Evolutionary conservation across 2,113 vertebrate genomes (phyloP).

Genomic region (Callopanchax toddi): DNA sequence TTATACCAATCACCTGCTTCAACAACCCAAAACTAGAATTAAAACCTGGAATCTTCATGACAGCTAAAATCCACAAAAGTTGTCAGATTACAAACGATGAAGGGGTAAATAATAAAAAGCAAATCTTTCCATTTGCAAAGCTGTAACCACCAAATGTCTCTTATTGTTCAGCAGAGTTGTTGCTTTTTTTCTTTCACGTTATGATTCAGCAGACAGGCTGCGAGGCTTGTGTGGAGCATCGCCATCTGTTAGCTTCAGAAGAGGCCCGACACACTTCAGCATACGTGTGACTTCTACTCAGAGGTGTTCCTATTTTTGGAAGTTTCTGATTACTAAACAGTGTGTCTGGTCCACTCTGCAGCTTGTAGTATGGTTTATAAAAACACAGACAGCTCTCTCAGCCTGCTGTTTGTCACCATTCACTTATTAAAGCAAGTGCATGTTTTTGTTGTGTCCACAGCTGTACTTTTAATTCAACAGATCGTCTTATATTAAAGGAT

Average conservation of each 20-base stretch:
- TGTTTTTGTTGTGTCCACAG: neutral
- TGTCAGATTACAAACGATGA: neutral
- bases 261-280: conserved; percentile 43
- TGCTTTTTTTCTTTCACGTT: conserved; percentile 45
- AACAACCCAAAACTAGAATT: neutral
- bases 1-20: too few relatives aligned
- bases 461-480: neutral
- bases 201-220: conserved; percentile 61
- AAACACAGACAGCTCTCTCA: conserved; percentile 16
- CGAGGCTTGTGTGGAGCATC: conserved; percentile 38
- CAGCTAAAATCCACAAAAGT: neutral
- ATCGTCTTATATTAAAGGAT: neutral
- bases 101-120: conserved; percentile 2
- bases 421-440: conserved; percentile 4
- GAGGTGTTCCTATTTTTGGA: conserved; percentile 49
- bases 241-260: conserved; percentile 60
- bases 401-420: conserved; percentile 2
- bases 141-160: conserved; percentile 51
- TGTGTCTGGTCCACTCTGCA: conserved; percentile 13
- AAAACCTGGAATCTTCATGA: neutral
- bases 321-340: conserved; percentile 35
- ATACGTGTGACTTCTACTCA: conserved; percentile 37
- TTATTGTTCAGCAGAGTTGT: conserved; percentile 34
- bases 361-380: too few relatives aligned
- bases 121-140: conserved; percentile 30